Evolutionary conservation across 1,140 invertebrate genomes (phyloP), one percentile per base, ranked within the genome.

Genomic region (Gerris buenoi): DNA sequence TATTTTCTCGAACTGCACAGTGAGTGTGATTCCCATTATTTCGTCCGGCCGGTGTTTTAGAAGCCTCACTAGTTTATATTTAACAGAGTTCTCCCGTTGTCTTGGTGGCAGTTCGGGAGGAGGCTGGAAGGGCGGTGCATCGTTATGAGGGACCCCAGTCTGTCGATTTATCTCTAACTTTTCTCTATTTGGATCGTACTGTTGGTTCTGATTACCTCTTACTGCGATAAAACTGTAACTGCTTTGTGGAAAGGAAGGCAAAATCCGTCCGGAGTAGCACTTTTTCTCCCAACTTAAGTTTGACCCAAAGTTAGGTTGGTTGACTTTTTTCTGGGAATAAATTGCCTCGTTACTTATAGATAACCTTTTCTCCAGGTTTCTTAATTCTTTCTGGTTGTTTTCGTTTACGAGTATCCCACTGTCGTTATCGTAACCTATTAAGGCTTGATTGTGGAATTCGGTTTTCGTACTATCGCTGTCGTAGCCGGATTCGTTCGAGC

Each of bases 261-360:
- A 26, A 3, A 65, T 29, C 23, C 64, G 2, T 13, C 64, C 64
- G 2, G 64, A 65, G 23, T 33, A 65, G 29, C 91, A 64, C 83
- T 82, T 58, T 91, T 91, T 5, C 91, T 91, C 0, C 94, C 91
- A 70, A 94, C 91, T 57, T 88, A 92, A 73, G 94, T 94, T 5
- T 91, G 79, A 0, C 91, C 72, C 87, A 88, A 2, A 87, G 86
- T 46, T 22, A 33, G 18, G 29, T 25, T 25, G 13, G 2, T n/a
- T n/a, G n/a, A n/a, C n/a, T n/a, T n/a, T n/a, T n/a, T n/a, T n/a
- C n/a, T n/a, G n/a, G n/a, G n/a, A n/a, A n/a, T n/a, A n/a, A n/a
- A n/a, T n/a, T n/a, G n/a, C n/a, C n/a, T n/a, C n/a, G n/a, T n/a
- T n/a, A n/a, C n/a, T n/a, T n/a, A n/a, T n/a, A n/a, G n/a, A n/a